phyloP scores from a whole-genome alignment of 2,797 vertebrate genomes.

The Phalanger gymnotis region DNA sequence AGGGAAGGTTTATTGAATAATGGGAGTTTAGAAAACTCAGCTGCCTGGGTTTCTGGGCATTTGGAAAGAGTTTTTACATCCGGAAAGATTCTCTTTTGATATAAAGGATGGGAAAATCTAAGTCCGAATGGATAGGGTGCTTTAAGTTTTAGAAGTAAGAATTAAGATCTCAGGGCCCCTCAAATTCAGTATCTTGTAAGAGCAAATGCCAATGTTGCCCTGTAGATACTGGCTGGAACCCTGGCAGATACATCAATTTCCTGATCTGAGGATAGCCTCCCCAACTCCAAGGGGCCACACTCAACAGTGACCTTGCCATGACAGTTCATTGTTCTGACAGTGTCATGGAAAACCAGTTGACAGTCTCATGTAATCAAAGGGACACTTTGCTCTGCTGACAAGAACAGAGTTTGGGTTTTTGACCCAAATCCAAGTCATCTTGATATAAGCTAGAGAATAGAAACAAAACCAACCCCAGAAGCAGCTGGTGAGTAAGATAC shows the following conservation, averaged over 20 bases:
- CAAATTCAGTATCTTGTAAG: not conserved
- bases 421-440: constrained; percentile 80
- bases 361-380: constrained; percentile 84
- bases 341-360: constrained; percentile 82
- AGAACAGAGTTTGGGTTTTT: constrained; percentile 81
- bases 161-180: not conserved
- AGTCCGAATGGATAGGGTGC: not conserved
- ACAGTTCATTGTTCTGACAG: constrained; percentile 68
- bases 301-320: constrained; percentile 53
- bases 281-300: constrained; percentile 52
- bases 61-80: not conserved
- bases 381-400: constrained; percentile 83
- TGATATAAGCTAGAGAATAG: constrained; percentile 75
- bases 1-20: not conserved
- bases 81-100: not conserved
- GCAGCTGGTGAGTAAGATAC: constrained; percentile 38
- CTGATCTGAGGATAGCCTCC: constrained; percentile 39
- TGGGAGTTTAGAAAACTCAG: not conserved
- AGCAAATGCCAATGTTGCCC: not conserved
- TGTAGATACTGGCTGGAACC: not conserved
- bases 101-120: not conserved
- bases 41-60: not conserved
- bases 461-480: constrained; percentile 81
- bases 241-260: not conserved
- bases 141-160: not conserved